Conservation (phyloP, 2,113 vertebrate species). For the Leptobrachium leishanense region DNA sequence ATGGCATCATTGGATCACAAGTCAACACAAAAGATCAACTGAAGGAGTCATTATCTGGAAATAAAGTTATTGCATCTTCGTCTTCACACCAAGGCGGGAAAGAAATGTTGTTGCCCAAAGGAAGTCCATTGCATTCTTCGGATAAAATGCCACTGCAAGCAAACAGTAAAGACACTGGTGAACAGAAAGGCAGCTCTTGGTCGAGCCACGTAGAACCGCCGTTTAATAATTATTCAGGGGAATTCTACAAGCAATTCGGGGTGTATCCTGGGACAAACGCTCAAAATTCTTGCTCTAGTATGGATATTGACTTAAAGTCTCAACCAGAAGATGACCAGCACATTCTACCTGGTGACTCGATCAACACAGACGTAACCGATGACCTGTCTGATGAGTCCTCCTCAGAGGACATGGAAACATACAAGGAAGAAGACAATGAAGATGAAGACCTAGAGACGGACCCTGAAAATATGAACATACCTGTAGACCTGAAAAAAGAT, state of each 20-base stretch:
- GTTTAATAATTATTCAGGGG: slow-evolving; percentile 80
- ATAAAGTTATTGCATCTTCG: slow-evolving; percentile 68
- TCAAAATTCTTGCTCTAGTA: slow-evolving; percentile 69
- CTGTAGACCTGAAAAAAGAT: slow-evolving; percentile 67
- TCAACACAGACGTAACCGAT: slow-evolving; percentile 67
- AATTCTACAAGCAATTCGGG: slow-evolving; percentile 93
- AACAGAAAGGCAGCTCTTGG: slow-evolving; percentile 77
- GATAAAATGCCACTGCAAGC: slow-evolving; percentile 72
- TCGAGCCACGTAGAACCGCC: slow-evolving; percentile 79
- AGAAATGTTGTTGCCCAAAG: slow-evolving; percentile 65
- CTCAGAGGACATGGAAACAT: slow-evolving; percentile 83
- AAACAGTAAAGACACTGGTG: slow-evolving; percentile 69
- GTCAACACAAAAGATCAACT: slow-evolving; percentile 74
- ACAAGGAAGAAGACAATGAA: slow-evolving; percentile 77
- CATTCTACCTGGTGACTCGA: slow-evolving; percentile 68
- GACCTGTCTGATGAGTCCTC: slow-evolving; percentile 84
- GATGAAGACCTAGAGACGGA: slow-evolving; percentile 79
- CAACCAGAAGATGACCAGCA: slow-evolving; percentile 69
- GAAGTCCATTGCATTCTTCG: slow-evolving; percentile 62
- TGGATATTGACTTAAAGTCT: slow-evolving; percentile 66
- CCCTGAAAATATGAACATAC: slow-evolving; percentile 63
- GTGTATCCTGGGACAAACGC: slow-evolving; percentile 74
- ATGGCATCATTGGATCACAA: slow-evolving; percentile 57
- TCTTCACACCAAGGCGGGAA: slow-evolving; percentile 63
- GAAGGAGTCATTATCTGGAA: slow-evolving; percentile 64